phyloP scores from a whole-genome alignment of 2,113 vertebrate genomes.

The Eleginops maclovinus region DNA sequence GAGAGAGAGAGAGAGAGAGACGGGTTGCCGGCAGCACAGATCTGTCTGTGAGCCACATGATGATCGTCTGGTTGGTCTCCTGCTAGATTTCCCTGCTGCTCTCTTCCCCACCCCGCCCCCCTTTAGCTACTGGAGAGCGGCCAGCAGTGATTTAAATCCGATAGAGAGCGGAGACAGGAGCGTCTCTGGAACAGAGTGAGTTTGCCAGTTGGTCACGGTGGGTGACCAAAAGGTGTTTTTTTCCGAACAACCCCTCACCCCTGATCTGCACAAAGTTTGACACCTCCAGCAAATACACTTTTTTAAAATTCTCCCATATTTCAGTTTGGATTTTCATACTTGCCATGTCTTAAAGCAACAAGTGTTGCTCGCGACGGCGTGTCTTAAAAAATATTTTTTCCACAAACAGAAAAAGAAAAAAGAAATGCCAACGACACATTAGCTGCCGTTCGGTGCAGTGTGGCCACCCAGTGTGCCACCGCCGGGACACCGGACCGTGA shows the following conservation, averaged over 20 bases:
- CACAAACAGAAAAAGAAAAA: background rate
- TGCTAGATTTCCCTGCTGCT: conserved; percentile 14
- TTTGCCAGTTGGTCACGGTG: conserved; percentile 76
- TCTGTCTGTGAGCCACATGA: conserved; percentile 5
- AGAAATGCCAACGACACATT: conserved; percentile 44
- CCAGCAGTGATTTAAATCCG: conserved; percentile 63
- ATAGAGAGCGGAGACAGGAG: conserved; percentile 47
- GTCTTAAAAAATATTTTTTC: background rate
- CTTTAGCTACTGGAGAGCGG: conserved; percentile 32
- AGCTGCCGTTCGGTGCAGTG: conserved; percentile 27
- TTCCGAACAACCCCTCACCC: conserved; percentile 14
- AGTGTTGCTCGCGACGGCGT: conserved; percentile 14
- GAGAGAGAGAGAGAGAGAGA: no score
- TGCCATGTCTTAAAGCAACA: conserved; percentile 45
- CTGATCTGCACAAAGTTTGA: conserved; percentile 62
- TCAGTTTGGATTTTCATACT: conserved; percentile 1
- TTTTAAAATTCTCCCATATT: conserved; percentile 1
- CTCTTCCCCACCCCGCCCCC: background rate
- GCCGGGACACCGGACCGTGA: conserved; percentile 61
- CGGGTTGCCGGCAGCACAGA: background rate
- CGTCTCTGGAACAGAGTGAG: conserved; percentile 27
- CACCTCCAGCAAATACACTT: conserved; percentile 42
- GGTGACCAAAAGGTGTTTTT: conserved; percentile 44
- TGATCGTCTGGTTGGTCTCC: conserved; percentile 27
- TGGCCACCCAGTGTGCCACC: conserved; percentile 47